phyloP scores from a whole-genome alignment of 2,113 vertebrate genomes.

The Ochotona princeps region DNA sequence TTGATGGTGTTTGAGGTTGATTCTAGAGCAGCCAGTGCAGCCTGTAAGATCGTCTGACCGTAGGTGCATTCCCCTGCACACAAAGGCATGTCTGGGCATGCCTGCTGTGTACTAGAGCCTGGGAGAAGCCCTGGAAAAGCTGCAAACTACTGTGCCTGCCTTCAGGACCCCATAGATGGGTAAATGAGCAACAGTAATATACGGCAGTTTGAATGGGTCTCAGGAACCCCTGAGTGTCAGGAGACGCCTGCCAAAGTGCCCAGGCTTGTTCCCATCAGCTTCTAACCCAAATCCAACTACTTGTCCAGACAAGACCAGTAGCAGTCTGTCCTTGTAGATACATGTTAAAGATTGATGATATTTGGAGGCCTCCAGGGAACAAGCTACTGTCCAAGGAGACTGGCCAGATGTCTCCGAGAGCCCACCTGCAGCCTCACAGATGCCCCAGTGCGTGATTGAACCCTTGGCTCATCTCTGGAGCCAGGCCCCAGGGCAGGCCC shows the following conservation, averaged over 20 bases:
- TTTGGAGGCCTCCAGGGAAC: not conserved
- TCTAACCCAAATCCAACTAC: not conserved
- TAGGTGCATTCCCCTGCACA: no score
- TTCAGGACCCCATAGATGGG: not conserved
- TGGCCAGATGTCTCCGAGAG: not conserved
- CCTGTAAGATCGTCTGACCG: not conserved
- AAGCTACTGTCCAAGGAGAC: not conserved
- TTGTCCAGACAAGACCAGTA: constrained; percentile 5
- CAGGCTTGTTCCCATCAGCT: not conserved
- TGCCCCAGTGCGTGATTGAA: not conserved
- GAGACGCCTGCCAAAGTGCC: not conserved
- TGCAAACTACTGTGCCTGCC: not conserved
- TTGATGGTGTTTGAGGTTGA: not conserved
- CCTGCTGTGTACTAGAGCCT: not conserved
- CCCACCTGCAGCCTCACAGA: not conserved
- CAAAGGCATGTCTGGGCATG: not conserved
- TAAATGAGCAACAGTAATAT: not conserved
- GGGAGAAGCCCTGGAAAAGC: not conserved
- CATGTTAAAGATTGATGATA: not conserved
- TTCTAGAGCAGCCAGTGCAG: not conserved
- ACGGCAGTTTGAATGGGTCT: not conserved
- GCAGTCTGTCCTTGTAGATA: not conserved
- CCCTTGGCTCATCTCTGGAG: not conserved
- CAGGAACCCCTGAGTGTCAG: not conserved
- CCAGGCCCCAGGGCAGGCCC: not conserved